These are phyloP conservation scores for Zapus hudsonius DNA, from an alignment of 2,113 vertebrate species.

Conservation along the genomic window DNA sequence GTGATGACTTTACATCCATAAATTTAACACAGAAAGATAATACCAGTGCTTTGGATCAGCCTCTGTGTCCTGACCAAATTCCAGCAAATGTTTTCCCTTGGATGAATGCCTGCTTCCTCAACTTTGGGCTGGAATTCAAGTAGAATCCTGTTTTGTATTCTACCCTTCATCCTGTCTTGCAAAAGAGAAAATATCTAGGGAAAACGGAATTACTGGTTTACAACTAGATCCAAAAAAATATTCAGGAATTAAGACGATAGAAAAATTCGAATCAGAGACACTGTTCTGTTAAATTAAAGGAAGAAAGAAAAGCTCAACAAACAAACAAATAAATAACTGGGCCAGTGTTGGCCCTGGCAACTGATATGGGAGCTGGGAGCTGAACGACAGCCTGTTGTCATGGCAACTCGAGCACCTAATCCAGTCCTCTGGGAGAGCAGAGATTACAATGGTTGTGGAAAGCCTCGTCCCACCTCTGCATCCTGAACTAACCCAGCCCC, in stretches of 20 bases:
- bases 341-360: slow-evolving; percentile 23
- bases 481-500: not conserved
- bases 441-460: not conserved
- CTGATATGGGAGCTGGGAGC: slow-evolving; percentile 73
- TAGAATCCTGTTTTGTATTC: slow-evolving; percentile 27
- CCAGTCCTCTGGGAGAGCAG: slow-evolving; percentile 74
- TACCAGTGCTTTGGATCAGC: not conserved
- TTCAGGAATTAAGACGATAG: slow-evolving; percentile 66
- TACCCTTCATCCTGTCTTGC: not conserved
- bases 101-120: slow-evolving; percentile 25
- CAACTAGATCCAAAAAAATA: slow-evolving; percentile 55
- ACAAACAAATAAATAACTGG: slow-evolving; percentile 20
- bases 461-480: not conserved
- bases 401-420: slow-evolving; percentile 81
- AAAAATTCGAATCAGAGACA: slow-evolving; percentile 74
- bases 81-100: slow-evolving; percentile 43
- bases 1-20: not conserved
- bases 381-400: slow-evolving; percentile 70
- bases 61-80: not conserved
- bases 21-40: not conserved
- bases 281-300: slow-evolving; percentile 47
- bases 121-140: slow-evolving; percentile 42
- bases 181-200: slow-evolving; percentile 32
- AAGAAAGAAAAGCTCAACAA: slow-evolving; percentile 9
- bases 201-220: slow-evolving; percentile 50